Percentiles rank a stretch among this genome's conserved stretches.
Conservation (phyloP, 2,888 invertebrate species). For the Metalampra italica region DNA sequence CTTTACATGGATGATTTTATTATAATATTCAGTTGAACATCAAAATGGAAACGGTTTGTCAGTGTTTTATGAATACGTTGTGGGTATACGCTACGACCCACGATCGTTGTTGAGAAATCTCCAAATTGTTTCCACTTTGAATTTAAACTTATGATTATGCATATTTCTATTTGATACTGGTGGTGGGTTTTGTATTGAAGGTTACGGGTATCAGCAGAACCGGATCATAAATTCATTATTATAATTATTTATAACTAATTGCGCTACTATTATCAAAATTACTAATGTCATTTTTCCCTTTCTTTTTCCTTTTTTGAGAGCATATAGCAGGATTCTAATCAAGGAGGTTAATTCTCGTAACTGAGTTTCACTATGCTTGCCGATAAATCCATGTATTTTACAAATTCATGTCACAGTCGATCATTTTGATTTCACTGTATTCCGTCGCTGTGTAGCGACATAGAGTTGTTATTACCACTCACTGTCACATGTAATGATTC, state of each 20-base stretch:
- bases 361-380: constrained; percentile 73
- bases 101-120: neutral
- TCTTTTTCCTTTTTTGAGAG: constrained; percentile 69
- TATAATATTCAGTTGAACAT: constrained; percentile 17
- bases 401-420: constrained; percentile 52
- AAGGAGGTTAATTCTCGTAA: constrained; percentile 75
- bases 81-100: neutral
- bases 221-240: constrained; percentile 29
- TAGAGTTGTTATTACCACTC: constrained; percentile 74
- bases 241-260: constrained; percentile 33
- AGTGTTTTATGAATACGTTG: constrained; percentile 11
- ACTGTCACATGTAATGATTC: constrained; percentile 86
- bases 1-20: constrained; percentile 31
- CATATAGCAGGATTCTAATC: constrained; percentile 77
- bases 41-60: constrained; percentile 32
- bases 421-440: constrained; percentile 51
- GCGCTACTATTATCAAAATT: constrained; percentile 50
- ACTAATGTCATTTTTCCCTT: constrained; percentile 71
- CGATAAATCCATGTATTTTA: constrained; percentile 60
- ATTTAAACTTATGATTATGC: constrained; percentile 1
- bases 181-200: constrained; percentile 40
- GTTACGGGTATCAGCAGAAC: constrained; percentile 28
- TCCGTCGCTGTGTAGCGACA: constrained; percentile 46
- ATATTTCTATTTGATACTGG: constrained; percentile 28
- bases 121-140: constrained; percentile 8